Evolutionary conservation across 2,888 invertebrate genomes (phyloP), one percentile per base, ranked within the genome.

Genomic region (Liopterus haemorrhoidalis): DNA sequence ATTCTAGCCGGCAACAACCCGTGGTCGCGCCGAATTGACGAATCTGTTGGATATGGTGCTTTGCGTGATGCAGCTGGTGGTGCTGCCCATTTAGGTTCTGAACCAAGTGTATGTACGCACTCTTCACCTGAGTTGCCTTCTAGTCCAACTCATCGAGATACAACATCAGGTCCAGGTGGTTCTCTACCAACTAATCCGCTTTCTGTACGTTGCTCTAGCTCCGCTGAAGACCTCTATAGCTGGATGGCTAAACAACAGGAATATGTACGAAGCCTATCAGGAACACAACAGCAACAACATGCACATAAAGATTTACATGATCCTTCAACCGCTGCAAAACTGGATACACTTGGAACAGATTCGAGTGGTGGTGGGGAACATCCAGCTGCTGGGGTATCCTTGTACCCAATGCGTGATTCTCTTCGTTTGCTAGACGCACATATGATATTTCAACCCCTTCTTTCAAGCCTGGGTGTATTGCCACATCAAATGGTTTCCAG

Each of bases 231-330:
- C 67, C 71, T 95, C 30, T 94, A 95, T 66, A 87, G 86, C 57
- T 95, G 94, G 94, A 94, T 95, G 94, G 91, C 90, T 2, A 87
- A 90, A 58, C 93, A 94, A 59, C 88, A 90, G 56, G 75, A 75
- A 50, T 72, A 71, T 50, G 66, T 70, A 43, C 68, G 69, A 9
- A 67, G 66, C 39, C 64, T 63, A 31, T n/a, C n/a, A n/a, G n/a
- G n/a, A n/a, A n/a, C n/a, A n/a, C n/a, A n/a, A n/a, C n/a, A n/a
- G n/a, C n/a, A n/a, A n/a, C n/a, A n/a, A n/a, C n/a, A n/a, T n/a
- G n/a, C n/a, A n/a, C n/a, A n/a, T n/a, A n/a, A 30, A 30, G 5
- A 30, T n/a, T n/a, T 6, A 30, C n/a, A n/a, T 11, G 5, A 12
- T n/a, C n/a, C n/a, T n/a, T n/a, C n/a, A n/a, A n/a, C n/a, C 52